phyloP scores from a whole-genome alignment of 2,888 invertebrate species.

The Oxystoma pomonae region DNA sequence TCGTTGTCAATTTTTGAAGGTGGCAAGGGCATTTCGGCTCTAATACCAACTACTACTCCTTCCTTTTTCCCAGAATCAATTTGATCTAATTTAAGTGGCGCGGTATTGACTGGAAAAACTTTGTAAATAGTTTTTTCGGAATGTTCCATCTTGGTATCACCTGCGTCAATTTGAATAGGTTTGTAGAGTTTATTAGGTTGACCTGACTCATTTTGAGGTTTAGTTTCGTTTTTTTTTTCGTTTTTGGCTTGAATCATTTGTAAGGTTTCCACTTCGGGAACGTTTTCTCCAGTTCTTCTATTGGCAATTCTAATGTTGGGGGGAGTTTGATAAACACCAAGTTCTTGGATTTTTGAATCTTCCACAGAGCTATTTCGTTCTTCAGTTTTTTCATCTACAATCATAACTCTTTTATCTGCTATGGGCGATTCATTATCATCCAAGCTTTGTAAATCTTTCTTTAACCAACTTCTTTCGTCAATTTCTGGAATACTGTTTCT shows the following conservation, averaged over 20 bases:
- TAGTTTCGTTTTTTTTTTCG: conserved; percentile 41
- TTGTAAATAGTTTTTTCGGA: conserved; percentile 48
- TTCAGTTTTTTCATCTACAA: conserved; percentile 21
- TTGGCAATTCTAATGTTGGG: conserved; percentile 49
- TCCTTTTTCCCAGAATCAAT: conserved; percentile 49
- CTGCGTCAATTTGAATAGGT: conserved; percentile 7
- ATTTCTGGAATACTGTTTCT: conserved; percentile 6
- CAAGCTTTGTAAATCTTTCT: conserved; percentile 20
- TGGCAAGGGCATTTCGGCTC: conserved; percentile 50
- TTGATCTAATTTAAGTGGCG: conserved; percentile 50
- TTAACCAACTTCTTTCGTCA: conserved; percentile 18
- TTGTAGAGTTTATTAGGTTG: not conserved
- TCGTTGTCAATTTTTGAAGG: conserved; percentile 41
- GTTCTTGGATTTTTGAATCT: conserved; percentile 31
- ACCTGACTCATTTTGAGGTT: conserved; percentile 7
- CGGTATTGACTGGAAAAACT: conserved; percentile 58
- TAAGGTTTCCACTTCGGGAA: conserved; percentile 58
- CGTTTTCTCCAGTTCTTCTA: conserved; percentile 49
- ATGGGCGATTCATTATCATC: conserved; percentile 24
- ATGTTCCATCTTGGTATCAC: conserved; percentile 29
- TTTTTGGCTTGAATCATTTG: conserved; percentile 65
- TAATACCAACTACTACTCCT: conserved; percentile 54
- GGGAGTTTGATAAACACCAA: conserved; percentile 42
- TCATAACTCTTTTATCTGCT: conserved; percentile 37
- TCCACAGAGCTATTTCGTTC: conserved; percentile 22